phyloP scores from a whole-genome alignment of 2,797 vertebrate genomes.

The Premnoplex brunnescens region DNA sequence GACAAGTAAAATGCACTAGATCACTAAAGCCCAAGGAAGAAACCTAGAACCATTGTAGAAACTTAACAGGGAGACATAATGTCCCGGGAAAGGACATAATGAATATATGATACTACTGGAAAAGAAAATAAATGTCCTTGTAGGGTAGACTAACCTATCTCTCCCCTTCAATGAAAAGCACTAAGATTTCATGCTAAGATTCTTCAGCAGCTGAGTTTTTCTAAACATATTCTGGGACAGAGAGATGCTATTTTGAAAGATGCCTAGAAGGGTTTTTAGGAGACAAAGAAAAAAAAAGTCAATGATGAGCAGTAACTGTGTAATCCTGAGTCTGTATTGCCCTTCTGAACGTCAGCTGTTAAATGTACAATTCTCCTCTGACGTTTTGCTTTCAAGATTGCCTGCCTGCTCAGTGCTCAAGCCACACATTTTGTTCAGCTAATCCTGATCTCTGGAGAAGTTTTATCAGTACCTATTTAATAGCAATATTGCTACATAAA shows the following conservation, averaged over 20 bases:
- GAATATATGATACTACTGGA: not conserved
- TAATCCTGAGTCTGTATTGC: not conserved
- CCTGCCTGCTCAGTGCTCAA: not conserved
- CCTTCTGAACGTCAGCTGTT: not conserved
- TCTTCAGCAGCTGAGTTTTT: not conserved
- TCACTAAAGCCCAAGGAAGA: not conserved
- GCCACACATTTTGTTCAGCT: not conserved
- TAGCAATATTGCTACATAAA: not conserved
- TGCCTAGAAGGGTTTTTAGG: not conserved
- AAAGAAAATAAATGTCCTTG: not conserved
- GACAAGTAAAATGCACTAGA: not conserved
- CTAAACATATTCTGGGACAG: not conserved
- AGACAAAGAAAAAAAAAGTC: not conserved
- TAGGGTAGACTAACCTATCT: not conserved
- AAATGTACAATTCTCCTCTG: not conserved
- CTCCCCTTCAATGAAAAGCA: not conserved
- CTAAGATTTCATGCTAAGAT: not conserved
- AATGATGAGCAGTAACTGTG: not conserved
- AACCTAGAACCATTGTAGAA: not conserved
- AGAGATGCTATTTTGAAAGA: slow-evolving; percentile 1
- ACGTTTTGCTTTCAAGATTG: not conserved
- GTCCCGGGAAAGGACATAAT: not conserved
- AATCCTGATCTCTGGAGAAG: not conserved
- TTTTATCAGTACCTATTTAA: not conserved
- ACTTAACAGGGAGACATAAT: not conserved